A percentile compares a stretch with the other conserved stretches of the same genome.
Conservation (phyloP, 2,888 invertebrate genomes). For the Coelopa pilipes region DNA sequence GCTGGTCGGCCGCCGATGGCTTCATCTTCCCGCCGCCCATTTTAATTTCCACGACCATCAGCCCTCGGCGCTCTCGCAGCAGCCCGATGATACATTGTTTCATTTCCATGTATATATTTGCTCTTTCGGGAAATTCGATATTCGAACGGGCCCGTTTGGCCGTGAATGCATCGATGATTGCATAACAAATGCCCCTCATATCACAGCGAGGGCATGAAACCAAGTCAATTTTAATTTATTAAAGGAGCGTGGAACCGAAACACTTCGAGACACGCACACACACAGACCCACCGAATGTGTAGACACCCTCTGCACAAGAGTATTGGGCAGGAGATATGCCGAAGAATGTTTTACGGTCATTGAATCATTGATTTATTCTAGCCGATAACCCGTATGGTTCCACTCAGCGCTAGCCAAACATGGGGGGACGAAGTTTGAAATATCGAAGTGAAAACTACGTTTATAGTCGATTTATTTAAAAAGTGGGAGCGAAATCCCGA, state of each 20-base stretch:
- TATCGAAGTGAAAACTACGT: too few species aligned
- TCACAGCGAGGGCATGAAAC: background rate
- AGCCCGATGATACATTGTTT: background rate
- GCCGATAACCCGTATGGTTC: background rate
- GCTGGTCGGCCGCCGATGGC: slow-evolving; percentile 4
- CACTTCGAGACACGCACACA: too few species aligned
- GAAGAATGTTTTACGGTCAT: slow-evolving; percentile 1
- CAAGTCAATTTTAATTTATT: slow-evolving; percentile 18
- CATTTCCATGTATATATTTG: background rate
- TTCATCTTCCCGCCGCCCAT: background rate
- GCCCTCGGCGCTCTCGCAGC: too few species aligned
- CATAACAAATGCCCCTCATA: slow-evolving; percentile 27
- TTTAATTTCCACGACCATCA: background rate
- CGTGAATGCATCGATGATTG: slow-evolving; percentile 4
- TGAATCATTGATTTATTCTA: slow-evolving; percentile 14
- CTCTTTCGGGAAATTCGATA: background rate
- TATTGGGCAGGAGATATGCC: background rate
- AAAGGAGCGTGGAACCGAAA: background rate
- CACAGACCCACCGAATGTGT: too few species aligned
- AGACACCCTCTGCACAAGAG: background rate
- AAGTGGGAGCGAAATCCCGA: too few species aligned
- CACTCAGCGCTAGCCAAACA: too few species aligned
- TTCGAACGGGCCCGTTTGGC: background rate
- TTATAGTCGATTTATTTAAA: too few species aligned
- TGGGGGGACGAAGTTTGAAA: too few species aligned